These are phyloP conservation scores for Tridacna crocea DNA, from an alignment of 2,888 invertebrate species.

Conservation along the genomic window DNA sequence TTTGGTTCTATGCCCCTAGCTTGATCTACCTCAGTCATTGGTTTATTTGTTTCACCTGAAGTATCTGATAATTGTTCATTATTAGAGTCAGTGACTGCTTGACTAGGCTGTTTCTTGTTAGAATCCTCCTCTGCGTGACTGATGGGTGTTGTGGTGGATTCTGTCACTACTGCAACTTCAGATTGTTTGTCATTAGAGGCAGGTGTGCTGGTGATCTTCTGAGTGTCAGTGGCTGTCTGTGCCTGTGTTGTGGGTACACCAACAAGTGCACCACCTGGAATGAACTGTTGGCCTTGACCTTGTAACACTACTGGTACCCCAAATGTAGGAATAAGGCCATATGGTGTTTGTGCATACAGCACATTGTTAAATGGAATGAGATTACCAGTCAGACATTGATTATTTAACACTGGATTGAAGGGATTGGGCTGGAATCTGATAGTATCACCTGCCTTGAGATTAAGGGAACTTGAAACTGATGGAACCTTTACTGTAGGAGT, in stretches of 20 bases:
- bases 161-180: not conserved
- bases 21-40: too few species aligned
- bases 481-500: not conserved
- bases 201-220: not conserved
- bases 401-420: slow-evolving; percentile 3
- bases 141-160: too few species aligned
- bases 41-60: too few species aligned
- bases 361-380: slow-evolving; percentile 11
- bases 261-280: not conserved
- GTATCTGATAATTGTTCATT: not conserved
- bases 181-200: not conserved
- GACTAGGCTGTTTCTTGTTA: too few species aligned
- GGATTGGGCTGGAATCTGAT: slow-evolving; percentile 4
- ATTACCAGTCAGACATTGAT: not conserved
- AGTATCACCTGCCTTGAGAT: slow-evolving; percentile 10
- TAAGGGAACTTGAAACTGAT: not conserved
- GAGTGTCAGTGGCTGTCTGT: not conserved
- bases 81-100: too few species aligned
- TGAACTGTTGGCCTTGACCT: not conserved
- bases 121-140: too few species aligned
- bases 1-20: too few species aligned
- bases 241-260: not conserved
- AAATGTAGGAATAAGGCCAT: not conserved
- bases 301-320: not conserved
- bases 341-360: not conserved